These are phyloP conservation scores for Fragum fragum DNA, from an alignment of 2,888 invertebrate genomes.

Conservation along the genomic window DNA sequence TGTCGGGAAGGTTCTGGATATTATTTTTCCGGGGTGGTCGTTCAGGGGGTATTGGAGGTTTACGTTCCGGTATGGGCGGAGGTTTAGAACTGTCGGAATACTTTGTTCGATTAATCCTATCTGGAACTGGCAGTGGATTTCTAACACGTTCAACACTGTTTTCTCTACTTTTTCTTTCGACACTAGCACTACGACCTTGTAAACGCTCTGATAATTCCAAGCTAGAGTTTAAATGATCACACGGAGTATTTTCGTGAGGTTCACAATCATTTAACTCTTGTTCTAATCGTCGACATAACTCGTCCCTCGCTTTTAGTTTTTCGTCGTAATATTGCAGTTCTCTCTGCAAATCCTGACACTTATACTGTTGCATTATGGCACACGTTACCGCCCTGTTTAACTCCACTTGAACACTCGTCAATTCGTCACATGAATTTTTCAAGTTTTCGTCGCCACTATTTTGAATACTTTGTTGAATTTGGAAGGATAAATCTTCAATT, in stretches of 20 bases:
- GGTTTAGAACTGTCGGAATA: neutral
- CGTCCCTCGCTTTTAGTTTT: slow-evolving; percentile 60
- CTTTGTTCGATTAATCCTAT: slow-evolving; percentile 24
- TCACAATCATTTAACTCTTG: slow-evolving; percentile 66
- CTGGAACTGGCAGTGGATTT: slow-evolving; percentile 38
- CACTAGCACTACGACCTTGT: slow-evolving; percentile 18
- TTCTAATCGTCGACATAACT: slow-evolving; percentile 66
- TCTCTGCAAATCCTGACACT: slow-evolving; percentile 73
- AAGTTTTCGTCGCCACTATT: slow-evolving; percentile 32
- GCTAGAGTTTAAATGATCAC: neutral
- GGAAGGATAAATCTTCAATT: slow-evolving; percentile 90
- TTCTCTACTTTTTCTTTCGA: slow-evolving; percentile 13
- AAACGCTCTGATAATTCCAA: neutral
- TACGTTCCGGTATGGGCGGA: slow-evolving; percentile 39
- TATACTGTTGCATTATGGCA: slow-evolving; percentile 78
- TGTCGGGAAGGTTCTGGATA: neutral
- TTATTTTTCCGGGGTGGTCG: slow-evolving; percentile 16
- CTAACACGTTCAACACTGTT: neutral
- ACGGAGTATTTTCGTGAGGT: neutral
- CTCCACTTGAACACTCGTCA: slow-evolving; percentile 72
- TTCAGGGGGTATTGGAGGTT: slow-evolving; percentile 19
- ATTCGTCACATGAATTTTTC: slow-evolving; percentile 47
- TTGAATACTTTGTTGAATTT: slow-evolving; percentile 80
- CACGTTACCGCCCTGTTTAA: slow-evolving; percentile 77
- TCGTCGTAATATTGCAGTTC: slow-evolving; percentile 75